Evolutionary conservation across 2,797 vertebrate species (phyloP), one percentile per base, ranked within the genome.

Genomic region (Fundulus diaphanus): DNA sequence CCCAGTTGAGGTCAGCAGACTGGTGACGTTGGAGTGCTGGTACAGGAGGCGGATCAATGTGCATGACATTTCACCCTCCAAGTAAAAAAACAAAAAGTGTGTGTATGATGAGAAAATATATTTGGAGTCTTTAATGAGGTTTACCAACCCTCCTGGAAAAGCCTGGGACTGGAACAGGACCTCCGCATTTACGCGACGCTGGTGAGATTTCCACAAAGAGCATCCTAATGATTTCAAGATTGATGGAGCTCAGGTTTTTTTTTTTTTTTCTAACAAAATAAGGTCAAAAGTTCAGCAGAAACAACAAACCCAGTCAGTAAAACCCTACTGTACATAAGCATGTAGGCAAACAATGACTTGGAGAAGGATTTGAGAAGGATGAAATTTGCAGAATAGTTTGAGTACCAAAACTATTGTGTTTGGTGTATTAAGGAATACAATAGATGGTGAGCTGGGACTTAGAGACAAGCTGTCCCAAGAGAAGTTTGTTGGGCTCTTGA

Each of bases 21-120:
- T 42, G 20, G 31, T 61, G 27, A 35, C 33, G 22, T 63, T 51
- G 51, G 70, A 85, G 82, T 85, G 80, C 75, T 70, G 71, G 27
- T 65, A 7, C 63, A 74, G 49, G 54, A 40, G 59, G 31, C 5
- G 27, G 52, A 68, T 2, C 35, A 76, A 73, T 33, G 1, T 75
- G 75, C 31, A n/a, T 11, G 27, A 48, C 51, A 35, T 2, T 0
- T 73, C 24, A 3, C 46, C 31, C 75, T 49, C 56, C 61, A 15
- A 46, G 56, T 22, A 33, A n/a, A 71, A 68, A 76, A 84, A 83
- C 74, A 86, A 79, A 78, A 31, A 72, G 44, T 13, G 16, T 31
- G 7, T n/a, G n/a, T n/a, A n/a, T n/a, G 78, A 7, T n/a, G 35
- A 65, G n/a, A 24, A 65, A 65, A 65, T 42, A 42, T 65, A 65